Evolutionary conservation across 2,888 invertebrate species (phyloP).

Genomic region (Epiblema foenella): DNA sequence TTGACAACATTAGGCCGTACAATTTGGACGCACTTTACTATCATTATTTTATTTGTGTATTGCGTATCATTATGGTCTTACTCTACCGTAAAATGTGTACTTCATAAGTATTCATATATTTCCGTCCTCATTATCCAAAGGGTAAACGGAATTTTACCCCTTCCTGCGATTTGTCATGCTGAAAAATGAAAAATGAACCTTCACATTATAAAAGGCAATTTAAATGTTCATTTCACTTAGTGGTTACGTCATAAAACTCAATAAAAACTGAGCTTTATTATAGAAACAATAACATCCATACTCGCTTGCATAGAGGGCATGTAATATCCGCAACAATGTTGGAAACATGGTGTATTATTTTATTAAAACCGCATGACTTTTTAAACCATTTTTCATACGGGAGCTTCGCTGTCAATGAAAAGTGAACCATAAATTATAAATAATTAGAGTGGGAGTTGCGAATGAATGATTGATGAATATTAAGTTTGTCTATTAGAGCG

Average conservation of each 20-base stretch:
- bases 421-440: neutral
- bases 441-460: neutral
- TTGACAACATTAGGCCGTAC: too few relatives aligned
- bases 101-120: neutral
- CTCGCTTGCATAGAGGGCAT: neutral
- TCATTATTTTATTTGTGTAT: too few relatives aligned
- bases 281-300: too few relatives aligned
- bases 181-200: neutral
- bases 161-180: neutral
- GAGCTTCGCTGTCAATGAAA: neutral
- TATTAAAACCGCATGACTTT: neutral
- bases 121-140: slow-evolving; percentile 3
- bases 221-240: slow-evolving; percentile 2
- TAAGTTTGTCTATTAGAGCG: neutral
- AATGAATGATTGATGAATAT: neutral
- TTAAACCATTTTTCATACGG: neutral
- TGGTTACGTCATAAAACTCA: neutral
- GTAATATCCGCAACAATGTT: neutral
- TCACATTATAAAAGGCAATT: neutral
- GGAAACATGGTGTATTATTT: neutral
- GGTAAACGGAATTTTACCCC: neutral
- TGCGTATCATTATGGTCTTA: too few relatives aligned
- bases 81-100: too few relatives aligned
- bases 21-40: too few relatives aligned
- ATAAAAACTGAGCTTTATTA: neutral